Base-by-base conservation (phyloP, 1,140 invertebrate species). In the Euborellia annulipes region DNA sequence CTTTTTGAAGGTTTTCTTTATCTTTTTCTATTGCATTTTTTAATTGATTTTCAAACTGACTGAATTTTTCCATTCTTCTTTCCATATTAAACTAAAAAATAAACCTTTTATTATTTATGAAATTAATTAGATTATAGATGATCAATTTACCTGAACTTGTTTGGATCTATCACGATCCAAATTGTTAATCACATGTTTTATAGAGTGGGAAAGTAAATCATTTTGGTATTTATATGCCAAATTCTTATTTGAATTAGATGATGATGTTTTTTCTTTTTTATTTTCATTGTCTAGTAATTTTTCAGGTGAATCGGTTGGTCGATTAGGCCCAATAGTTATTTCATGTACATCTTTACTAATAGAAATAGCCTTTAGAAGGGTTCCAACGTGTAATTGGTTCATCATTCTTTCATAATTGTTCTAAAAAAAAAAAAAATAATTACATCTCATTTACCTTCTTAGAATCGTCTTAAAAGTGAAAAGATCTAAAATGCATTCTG, bases 121-220 rank as follows among this genome's bases (percentile, higher is more conserved):
- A n/a, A n/a, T n/a, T n/a, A n/a, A n/a, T 27, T 27, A 6, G 23
- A 27, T 6, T 27, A 27, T 27, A 27, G 11, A 27, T 6, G 11
- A 27, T 27, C 4, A 27, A 27, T n/a, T 46, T 54, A 62, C 62
- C 49, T 47, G 50, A 21, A 66, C 63, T 49, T 59, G 51, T 48
- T 65, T 62, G 30, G 50, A 48, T 18, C 63, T 45, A 32, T 61
- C 56, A 16, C 55, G 11, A 47, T 65, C 62, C 42, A 58, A 61
- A 51, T 66, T 63, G 0, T 58, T 22, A 1, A 59, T 40, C 18
- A 65, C 59, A 49, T 65, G 65, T 34, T 59, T 58, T 0, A 55
- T 47, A 0, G 64, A 66, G 48, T 65, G 64, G 37, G 45, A 47
- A n/a, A 50, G 37, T 48, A 46, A 20, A 30, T 6, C 34, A 41